Conservation (phyloP, 2,888 invertebrate species). For the Lithophane semibrunnea region DNA sequence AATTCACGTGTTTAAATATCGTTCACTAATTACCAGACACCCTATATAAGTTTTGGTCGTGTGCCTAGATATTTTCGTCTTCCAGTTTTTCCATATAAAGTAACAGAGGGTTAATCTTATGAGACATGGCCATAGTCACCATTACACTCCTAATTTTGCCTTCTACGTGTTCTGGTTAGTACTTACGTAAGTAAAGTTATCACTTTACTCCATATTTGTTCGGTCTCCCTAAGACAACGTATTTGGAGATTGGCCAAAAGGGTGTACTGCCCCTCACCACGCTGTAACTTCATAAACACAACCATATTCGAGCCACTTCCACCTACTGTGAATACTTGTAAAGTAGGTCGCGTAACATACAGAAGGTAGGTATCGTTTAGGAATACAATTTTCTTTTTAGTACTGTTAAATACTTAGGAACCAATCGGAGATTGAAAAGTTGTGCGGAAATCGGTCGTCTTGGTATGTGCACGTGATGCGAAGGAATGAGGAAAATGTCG, state of each 20-base stretch:
- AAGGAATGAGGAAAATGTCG: no score
- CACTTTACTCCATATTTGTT: conserved; percentile 53
- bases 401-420: not conserved
- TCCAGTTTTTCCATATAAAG: no score
- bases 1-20: no score
- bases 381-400: conserved; percentile 12
- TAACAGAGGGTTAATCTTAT: no score
- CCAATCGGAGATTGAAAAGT: not conserved
- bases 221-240: conserved; percentile 55
- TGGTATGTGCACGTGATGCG: no score
- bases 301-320: conserved; percentile 34
- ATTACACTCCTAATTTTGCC: not conserved
- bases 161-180: not conserved
- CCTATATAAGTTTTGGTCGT: no score
- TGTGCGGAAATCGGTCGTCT: no score
- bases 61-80: no score
- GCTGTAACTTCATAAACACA: conserved; percentile 48
- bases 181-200: conserved; percentile 25
- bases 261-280: conserved; percentile 44
- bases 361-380: not conserved
- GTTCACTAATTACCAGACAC: no score
- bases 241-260: conserved; percentile 64
- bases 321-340: conserved; percentile 26
- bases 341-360: conserved; percentile 21
- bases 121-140: no score